Evolutionary conservation across 2,113 vertebrate species (phyloP).

Genomic region (Nibea coibor): DNA sequence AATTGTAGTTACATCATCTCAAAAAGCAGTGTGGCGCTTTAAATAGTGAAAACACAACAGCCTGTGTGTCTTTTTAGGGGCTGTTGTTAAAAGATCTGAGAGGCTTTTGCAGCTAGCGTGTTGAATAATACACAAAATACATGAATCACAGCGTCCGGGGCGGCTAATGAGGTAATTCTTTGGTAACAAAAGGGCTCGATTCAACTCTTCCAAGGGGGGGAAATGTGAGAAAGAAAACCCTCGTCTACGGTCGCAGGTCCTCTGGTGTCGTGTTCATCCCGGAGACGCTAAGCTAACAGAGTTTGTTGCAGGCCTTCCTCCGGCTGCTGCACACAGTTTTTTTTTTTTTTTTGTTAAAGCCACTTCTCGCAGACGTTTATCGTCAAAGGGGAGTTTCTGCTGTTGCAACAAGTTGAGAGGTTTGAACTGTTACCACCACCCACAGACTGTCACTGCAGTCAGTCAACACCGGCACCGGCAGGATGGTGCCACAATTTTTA

Average conservation of each 20-base stretch:
- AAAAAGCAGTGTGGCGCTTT: constrained; percentile 12
- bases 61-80: background rate
- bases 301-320: background rate
- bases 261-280: background rate
- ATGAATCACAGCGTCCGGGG: background rate
- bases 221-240: background rate
- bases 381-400: background rate
- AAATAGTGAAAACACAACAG: constrained; percentile 13
- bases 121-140: background rate
- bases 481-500: constrained; percentile 17
- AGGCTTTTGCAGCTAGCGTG: background rate
- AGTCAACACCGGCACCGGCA: constrained; percentile 24
- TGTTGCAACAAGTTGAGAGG: constrained; percentile 50
- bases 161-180: background rate
- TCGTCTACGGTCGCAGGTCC: background rate
- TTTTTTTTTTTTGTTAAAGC: background rate
- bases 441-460: constrained; percentile 50
- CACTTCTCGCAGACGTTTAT: background rate
- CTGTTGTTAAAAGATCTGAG: background rate
- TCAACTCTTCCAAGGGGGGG: background rate
- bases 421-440: constrained; percentile 34
- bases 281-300: background rate
- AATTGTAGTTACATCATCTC: constrained; percentile 4
- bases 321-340: constrained; percentile 4
- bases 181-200: background rate